Conservation (phyloP, 37 sponge, comb jelly and placozoan genomes). For the Agelas oroides region DNA sequence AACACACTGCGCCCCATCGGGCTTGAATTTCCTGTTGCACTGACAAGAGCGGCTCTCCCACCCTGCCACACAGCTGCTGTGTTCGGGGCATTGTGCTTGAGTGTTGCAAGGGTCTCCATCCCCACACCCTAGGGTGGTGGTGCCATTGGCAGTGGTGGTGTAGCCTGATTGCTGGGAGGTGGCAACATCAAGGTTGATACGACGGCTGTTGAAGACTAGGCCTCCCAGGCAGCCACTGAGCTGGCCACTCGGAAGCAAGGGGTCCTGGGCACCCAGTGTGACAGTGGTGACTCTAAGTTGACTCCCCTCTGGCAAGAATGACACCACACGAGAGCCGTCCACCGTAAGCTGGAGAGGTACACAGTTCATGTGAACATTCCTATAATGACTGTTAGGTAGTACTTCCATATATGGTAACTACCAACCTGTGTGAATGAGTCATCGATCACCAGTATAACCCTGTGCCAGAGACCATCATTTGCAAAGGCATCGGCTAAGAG, state of each 20-base stretch:
- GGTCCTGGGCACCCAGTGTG: slow-evolving; percentile 7
- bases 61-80: slow-evolving; percentile 16
- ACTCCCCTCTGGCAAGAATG: neutral
- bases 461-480: slow-evolving; percentile 58
- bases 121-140: slow-evolving; percentile 18
- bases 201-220: slow-evolving; percentile 7
- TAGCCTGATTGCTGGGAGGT: neutral
- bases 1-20: slow-evolving; percentile 6
- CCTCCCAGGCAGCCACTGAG: slow-evolving; percentile 20
- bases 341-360: slow-evolving; percentile 24
- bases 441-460: neutral
- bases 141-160: neutral
- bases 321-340: slow-evolving; percentile 19
- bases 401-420: no score
- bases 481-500: slow-evolving; percentile 26
- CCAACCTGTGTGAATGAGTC: neutral
- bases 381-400: no score
- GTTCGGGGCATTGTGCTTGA: slow-evolving; percentile 10
- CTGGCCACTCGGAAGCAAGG: neutral
- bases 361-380: neutral
- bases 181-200: neutral
- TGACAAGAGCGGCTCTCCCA: slow-evolving; percentile 38
- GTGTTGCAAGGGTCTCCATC: neutral
- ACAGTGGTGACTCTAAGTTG: neutral
- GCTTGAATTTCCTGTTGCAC: neutral